These are phyloP conservation scores for Sussaba pulchella DNA, from an alignment of 2,888 invertebrate species.

Conservation along the genomic window DNA sequence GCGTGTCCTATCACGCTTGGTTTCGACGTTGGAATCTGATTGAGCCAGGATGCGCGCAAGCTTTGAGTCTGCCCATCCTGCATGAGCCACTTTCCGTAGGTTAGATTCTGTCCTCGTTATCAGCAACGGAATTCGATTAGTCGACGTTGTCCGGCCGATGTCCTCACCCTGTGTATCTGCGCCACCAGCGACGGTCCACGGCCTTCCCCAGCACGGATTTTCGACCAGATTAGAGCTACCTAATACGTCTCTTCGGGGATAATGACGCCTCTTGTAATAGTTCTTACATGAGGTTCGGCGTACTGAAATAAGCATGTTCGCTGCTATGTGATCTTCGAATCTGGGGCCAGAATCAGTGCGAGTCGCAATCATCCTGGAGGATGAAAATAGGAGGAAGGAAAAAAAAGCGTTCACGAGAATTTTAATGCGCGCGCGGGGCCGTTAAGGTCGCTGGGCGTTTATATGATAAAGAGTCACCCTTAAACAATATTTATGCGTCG, in stretches of 20 bases:
- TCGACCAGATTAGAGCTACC: neutral
- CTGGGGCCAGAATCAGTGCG: constrained; percentile 24
- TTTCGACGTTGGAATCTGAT: constrained; percentile 61
- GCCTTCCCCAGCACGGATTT: neutral
- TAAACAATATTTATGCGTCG: constrained; percentile 80
- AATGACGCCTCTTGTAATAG: neutral
- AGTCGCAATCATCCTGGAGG: constrained; percentile 46
- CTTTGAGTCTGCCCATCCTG: constrained; percentile 31
- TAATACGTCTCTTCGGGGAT: neutral
- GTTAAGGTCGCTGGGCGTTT: constrained; percentile 75
- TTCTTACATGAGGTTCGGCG: neutral
- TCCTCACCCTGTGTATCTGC: neutral
- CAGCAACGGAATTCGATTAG: constrained; percentile 65
- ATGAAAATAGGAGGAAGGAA: constrained; percentile 24
- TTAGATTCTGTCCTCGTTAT: constrained; percentile 46
- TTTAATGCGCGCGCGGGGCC: constrained; percentile 74
- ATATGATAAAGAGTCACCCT: constrained; percentile 79
- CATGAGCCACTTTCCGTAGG: constrained; percentile 35
- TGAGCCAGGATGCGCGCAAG: constrained; percentile 61
- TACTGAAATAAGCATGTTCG: constrained; percentile 69
- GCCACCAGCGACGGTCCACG: neutral
- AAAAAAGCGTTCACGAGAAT: constrained; percentile 69
- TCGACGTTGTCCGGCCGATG: constrained; percentile 53
- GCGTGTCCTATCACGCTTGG: constrained; percentile 4
- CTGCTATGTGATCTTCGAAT: constrained; percentile 68